Percentiles rank a stretch among this genome's conserved stretches.
Evolutionary conservation across 2,797 vertebrate species (phyloP).

Genomic region (Enteromius unitaeniatus): DNA sequence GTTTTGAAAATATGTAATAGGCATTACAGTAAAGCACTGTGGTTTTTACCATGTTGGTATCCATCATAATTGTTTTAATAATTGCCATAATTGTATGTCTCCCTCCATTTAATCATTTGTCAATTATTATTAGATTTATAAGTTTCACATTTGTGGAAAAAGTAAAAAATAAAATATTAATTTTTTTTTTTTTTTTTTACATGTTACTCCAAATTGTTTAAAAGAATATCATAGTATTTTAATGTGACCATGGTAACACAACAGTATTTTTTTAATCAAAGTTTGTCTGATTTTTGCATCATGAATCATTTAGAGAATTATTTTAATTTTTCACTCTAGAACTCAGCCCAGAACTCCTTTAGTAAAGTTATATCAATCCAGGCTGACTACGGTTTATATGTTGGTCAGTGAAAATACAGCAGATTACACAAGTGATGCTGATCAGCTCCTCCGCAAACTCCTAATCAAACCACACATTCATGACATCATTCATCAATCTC

Average conservation of each 20-base stretch:
- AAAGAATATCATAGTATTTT: neutral
- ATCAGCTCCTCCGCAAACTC: slow-evolving; percentile 21
- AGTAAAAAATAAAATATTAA: neutral
- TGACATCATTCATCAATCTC: neutral
- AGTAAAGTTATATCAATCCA: neutral
- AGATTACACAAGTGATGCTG: slow-evolving; percentile 6
- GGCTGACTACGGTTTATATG: neutral
- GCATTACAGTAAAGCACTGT: neutral
- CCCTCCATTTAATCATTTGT: neutral
- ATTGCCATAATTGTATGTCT: neutral
- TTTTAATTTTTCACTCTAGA: neutral
- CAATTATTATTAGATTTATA: neutral
- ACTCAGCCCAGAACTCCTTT: neutral
- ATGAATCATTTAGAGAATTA: neutral
- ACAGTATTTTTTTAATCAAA: neutral
- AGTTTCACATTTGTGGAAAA: neutral
- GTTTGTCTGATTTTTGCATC: neutral
- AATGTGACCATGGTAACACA: neutral
- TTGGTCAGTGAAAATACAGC: neutral
- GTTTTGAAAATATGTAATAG: neutral
- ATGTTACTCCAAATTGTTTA: neutral
- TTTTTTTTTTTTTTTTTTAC: neutral
- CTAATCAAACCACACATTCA: neutral
- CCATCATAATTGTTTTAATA: neutral
- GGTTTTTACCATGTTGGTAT: neutral